Percentiles rank a stretch among this genome's conserved stretches.
These are phyloP conservation scores for Cheilinus undulatus DNA, from an alignment of 2,113 vertebrate genomes.

Conservation along the genomic window DNA sequence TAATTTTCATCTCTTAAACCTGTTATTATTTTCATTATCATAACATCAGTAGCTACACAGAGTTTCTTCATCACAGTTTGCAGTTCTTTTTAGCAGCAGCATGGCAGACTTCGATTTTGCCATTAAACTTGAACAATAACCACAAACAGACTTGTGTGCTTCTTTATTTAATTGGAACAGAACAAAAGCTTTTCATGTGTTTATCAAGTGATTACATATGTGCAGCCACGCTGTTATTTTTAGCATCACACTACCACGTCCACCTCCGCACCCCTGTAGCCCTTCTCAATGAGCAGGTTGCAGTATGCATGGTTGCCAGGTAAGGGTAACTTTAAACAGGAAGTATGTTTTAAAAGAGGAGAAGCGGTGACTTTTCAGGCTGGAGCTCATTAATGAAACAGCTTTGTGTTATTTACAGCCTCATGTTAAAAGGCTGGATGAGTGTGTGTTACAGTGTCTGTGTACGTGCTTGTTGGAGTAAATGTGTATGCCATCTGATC, in stretches of 20 bases:
- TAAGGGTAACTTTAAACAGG: slow-evolving; percentile 69
- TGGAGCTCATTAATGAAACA: slow-evolving; percentile 76
- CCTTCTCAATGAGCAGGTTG: slow-evolving; percentile 61
- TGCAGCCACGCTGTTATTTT: slow-evolving; percentile 30
- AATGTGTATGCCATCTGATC: neutral
- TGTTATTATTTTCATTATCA: neutral
- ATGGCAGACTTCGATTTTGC: neutral
- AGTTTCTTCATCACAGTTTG: neutral
- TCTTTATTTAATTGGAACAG: slow-evolving; percentile 11
- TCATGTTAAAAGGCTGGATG: slow-evolving; percentile 74
- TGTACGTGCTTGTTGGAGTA: slow-evolving; percentile 12
- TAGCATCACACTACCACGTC: slow-evolving; percentile 38
- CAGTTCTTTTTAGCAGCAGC: too few relatives aligned
- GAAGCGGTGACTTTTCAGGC: slow-evolving; percentile 62
- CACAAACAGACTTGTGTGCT: neutral
- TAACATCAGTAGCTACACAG: neutral
- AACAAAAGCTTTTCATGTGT: neutral
- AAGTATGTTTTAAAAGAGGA: slow-evolving; percentile 69
- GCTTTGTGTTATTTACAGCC: slow-evolving; percentile 79
- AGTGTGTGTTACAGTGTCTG: slow-evolving; percentile 44
- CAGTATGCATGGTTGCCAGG: slow-evolving; percentile 69
- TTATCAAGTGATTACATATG: neutral
- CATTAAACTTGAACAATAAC: neutral
- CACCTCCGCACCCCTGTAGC: slow-evolving; percentile 42
- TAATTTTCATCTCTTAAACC: neutral